Evolutionary conservation across 2,888 invertebrate species (phyloP).

Genomic region (Cotesia congregata): DNA sequence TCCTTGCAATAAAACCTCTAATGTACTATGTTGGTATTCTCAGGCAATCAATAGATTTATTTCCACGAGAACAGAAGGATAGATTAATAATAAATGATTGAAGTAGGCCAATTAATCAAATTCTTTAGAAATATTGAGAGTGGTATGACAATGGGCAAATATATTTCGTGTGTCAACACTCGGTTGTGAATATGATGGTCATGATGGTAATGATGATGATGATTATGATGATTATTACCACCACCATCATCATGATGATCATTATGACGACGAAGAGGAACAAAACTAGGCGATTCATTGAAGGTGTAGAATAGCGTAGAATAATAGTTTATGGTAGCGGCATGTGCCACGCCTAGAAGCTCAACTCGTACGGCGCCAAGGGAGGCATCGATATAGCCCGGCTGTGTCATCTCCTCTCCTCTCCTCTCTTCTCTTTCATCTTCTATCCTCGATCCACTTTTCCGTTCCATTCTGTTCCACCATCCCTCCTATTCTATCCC

Average conservation of each 20-base stretch:
- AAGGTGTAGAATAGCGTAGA: conserved; percentile 20
- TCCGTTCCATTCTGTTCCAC: neutral
- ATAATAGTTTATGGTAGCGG: conserved; percentile 27
- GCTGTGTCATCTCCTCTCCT: conserved; percentile 24
- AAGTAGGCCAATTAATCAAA: conserved; percentile 1
- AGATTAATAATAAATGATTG: neutral
- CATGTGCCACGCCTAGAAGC: conserved; percentile 35
- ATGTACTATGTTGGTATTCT: no score
- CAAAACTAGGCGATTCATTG: conserved; percentile 13
- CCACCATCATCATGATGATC: neutral
- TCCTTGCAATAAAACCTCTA: no score
- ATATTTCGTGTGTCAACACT: neutral
- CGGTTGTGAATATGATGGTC: neutral
- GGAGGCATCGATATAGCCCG: conserved; percentile 32
- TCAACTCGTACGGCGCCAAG: conserved; percentile 15
- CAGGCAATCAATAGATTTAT: no score
- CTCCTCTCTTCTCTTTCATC: conserved; percentile 6
- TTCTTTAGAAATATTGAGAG: conserved; percentile 1
- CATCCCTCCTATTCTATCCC: neutral
- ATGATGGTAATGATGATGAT: neutral
- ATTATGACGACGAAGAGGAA: neutral
- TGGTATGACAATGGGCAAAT: neutral
- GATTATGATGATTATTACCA: neutral
- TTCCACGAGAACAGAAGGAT: neutral
- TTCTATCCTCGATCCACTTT: neutral